Percentiles rank a stretch among this genome's conserved stretches.
These are phyloP conservation scores for Yponomeuta plumbellus DNA, from an alignment of 2,888 invertebrate species.

Conservation along the genomic window DNA sequence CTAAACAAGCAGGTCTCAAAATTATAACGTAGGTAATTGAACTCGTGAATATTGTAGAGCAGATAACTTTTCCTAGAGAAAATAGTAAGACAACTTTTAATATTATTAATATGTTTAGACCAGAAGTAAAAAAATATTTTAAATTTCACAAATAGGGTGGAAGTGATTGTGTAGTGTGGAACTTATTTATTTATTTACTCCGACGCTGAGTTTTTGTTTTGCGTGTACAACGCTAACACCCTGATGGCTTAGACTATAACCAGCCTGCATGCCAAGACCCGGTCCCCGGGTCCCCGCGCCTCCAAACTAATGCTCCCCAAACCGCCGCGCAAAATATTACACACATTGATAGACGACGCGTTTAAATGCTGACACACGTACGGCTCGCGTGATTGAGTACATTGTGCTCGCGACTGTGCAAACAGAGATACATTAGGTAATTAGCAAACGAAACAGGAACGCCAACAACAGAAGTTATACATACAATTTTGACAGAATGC, in stretches of 20 bases:
- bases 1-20: not conserved
- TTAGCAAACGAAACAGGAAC: not conserved
- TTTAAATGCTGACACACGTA: not conserved
- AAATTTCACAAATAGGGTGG: too few species aligned
- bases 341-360: not conserved
- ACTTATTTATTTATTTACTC: too few species aligned
- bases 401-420: not conserved
- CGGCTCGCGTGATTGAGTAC: not conserved
- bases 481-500: too few species aligned
- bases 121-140: too few species aligned
- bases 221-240: too few species aligned
- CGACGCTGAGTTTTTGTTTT: too few species aligned
- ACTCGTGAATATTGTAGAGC: too few species aligned
- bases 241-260: not conserved
- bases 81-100: too few species aligned
- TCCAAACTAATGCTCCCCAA: not conserved
- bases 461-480: not conserved
- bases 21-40: not conserved
- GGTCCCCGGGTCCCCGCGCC: not conserved
- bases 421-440: constrained; percentile 1
- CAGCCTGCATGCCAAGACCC: not conserved
- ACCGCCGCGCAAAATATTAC: not conserved
- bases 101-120: too few species aligned
- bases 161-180: too few species aligned
- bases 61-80: too few species aligned